Base-by-base conservation (phyloP, 37 sponge, comb jelly and placozoan species). In the Bolinopsis microptera region DNA sequence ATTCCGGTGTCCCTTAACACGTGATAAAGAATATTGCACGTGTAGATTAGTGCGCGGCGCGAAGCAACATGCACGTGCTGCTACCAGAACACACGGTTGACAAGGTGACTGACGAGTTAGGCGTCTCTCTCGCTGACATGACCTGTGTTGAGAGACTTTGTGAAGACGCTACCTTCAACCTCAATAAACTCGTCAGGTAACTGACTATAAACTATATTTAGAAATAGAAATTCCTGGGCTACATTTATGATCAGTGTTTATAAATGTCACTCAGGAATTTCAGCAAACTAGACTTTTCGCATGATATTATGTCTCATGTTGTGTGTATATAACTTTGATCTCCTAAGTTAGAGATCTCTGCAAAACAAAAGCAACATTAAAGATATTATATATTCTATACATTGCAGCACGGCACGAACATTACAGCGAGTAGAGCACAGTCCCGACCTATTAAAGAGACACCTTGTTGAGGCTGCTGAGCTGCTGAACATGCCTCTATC, bases 91-190 rank as follows among this genome's bases (percentile, higher is more conserved):
- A 41, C 36, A 33, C 90, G 1, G 90, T 86, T 8, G 90, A 86
- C 30, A 86, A 86, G 26, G 90, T 41, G 8, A 41, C 90, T 13
- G 90, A 41, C 24, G 90, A 86, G 35, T 24, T 86, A 24, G 90
- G 90, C 34, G 35, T 41, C 1, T 41, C 41, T 18, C 35, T 86
- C 9, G 22, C 90, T 40, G 90, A 86, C 31, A 86, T 39, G 90
- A 86, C 90, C 34, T 39, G 41, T 86, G 61, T 86, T 38, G 90
- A 86, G 31, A 38, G 90, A 26, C 90, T 86, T 26, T 86, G 90
- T 86, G 90, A 86, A 26, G 90, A 86, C 35, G 61, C 90, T 30
- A 86, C 90, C 3, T 86, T 41, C 48, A 86, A 86, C 24, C 37
- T 77, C 18, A 77, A 32, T 36, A 77, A 77, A 35, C 80, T 77